Conservation (phyloP, 2,888 invertebrate species). For the Latheticus oryzae region DNA sequence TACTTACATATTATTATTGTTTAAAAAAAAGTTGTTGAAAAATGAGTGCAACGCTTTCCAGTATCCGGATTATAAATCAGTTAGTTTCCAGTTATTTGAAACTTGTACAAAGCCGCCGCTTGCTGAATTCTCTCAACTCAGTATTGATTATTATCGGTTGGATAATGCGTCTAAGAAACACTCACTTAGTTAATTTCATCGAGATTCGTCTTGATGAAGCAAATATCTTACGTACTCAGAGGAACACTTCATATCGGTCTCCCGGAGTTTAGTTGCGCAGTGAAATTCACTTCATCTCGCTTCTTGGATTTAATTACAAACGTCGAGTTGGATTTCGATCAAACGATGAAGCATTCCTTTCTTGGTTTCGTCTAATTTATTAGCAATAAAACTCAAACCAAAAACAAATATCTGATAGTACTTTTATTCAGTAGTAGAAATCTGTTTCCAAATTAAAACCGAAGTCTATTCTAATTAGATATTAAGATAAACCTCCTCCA, state of each 20-base stretch:
- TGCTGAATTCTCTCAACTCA: conserved; percentile 25
- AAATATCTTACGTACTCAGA: conserved; percentile 52
- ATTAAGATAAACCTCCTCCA: too few species aligned
- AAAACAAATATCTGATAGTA: too few species aligned
- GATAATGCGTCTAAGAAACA: conserved; percentile 54
- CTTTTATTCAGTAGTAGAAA: too few species aligned
- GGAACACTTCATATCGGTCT: conserved; percentile 51
- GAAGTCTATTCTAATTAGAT: too few species aligned
- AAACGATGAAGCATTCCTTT: conserved; percentile 15
- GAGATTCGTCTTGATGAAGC: conserved; percentile 55
- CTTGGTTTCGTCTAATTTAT: conserved; percentile 25
- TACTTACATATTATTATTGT: too few species aligned
- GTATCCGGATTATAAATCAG: conserved; percentile 14
- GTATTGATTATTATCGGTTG: conserved; percentile 54
- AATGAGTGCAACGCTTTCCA: too few species aligned
- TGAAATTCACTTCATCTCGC: conserved; percentile 34
- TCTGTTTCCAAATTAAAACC: too few species aligned
- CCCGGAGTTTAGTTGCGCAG: conserved; percentile 16
- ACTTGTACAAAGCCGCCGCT: conserved; percentile 27
- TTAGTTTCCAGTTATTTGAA: conserved; percentile 19
- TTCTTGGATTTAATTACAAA: conserved; percentile 38
- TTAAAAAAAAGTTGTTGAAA: too few species aligned
- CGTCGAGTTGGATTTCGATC: conserved; percentile 28
- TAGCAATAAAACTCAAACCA: too few species aligned
- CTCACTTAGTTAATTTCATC: conserved; percentile 58